These are phyloP conservation scores for Sinocyclocheilus maitianheensis DNA, from an alignment of 2,113 vertebrate species.

Conservation along the genomic window DNA sequence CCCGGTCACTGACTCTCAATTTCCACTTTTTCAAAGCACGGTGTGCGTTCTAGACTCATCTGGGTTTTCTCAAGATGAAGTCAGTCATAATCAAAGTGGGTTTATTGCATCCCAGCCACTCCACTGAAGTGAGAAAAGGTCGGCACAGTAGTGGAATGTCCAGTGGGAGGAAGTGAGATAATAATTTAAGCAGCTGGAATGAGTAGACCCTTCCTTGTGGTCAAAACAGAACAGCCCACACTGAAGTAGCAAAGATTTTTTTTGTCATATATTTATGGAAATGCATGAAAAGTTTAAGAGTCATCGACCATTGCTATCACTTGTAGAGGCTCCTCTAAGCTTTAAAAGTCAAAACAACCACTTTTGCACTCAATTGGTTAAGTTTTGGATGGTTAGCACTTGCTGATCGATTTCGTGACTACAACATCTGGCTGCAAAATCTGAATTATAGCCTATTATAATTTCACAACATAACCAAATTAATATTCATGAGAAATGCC, in stretches of 20 bases:
- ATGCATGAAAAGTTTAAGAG: slow-evolving; percentile 1
- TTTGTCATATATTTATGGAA: slow-evolving; percentile 11
- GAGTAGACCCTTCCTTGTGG: not conserved
- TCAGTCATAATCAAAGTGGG: slow-evolving; percentile 58
- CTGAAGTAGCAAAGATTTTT: not conserved
- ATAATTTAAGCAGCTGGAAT: slow-evolving; percentile 8
- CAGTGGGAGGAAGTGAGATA: slow-evolving; percentile 32
- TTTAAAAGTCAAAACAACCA: not conserved
- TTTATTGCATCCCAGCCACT: slow-evolving; percentile 59
- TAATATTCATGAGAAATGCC: too few species aligned
- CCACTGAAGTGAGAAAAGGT: slow-evolving; percentile 57
- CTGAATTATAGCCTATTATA: not conserved
- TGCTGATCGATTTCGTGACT: not conserved
- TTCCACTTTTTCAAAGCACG: slow-evolving; percentile 70
- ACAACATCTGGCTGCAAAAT: not conserved
- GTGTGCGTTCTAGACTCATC: slow-evolving; percentile 64
- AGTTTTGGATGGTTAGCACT: not conserved
- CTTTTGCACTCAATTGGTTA: not conserved
- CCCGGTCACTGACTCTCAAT: slow-evolving; percentile 73
- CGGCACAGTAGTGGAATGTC: slow-evolving; percentile 37
- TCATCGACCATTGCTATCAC: slow-evolving; percentile 10
- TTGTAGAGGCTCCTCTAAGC: not conserved
- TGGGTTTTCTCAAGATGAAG: slow-evolving; percentile 70
- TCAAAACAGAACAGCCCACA: slow-evolving; percentile 15
- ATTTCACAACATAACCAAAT: not conserved